Conservation (phyloP, 2,113 vertebrate species). For the Mesocricetus auratus region DNA sequence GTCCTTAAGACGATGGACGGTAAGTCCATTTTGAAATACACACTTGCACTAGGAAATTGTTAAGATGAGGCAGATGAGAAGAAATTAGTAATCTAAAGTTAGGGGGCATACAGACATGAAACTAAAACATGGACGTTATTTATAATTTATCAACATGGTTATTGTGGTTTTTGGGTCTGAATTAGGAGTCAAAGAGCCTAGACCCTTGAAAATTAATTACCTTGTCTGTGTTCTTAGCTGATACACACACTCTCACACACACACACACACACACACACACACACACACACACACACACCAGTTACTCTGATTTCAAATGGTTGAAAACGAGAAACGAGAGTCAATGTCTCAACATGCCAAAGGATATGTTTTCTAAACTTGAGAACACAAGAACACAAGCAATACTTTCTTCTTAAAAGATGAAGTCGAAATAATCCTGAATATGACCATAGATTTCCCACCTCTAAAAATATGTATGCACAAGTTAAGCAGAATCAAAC, state of each 20-base stretch:
- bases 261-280: not conserved
- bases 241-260: not conserved
- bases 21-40: not conserved
- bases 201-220: not conserved
- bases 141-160: not conserved
- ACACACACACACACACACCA: not conserved
- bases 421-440: not conserved
- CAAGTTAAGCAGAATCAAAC: constrained; percentile 1
- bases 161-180: not conserved
- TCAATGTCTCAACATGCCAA: not conserved
- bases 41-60: not conserved
- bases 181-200: not conserved
- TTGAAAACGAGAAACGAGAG: not conserved
- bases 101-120: not conserved
- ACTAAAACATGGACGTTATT: not conserved
- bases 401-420: constrained; percentile 23
- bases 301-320: not conserved
- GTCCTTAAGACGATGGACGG: not conserved
- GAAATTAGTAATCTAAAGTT: constrained; percentile 48
- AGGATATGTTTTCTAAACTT: constrained; percentile 22
- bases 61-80: constrained; percentile 29
- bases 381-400: not conserved
- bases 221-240: constrained; percentile 19
- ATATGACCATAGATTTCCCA: not conserved
- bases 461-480: not conserved